These are phyloP conservation scores for Drosophila demipolita DNA, from an alignment of 2,888 invertebrate genomes.

Conservation along the genomic window DNA sequence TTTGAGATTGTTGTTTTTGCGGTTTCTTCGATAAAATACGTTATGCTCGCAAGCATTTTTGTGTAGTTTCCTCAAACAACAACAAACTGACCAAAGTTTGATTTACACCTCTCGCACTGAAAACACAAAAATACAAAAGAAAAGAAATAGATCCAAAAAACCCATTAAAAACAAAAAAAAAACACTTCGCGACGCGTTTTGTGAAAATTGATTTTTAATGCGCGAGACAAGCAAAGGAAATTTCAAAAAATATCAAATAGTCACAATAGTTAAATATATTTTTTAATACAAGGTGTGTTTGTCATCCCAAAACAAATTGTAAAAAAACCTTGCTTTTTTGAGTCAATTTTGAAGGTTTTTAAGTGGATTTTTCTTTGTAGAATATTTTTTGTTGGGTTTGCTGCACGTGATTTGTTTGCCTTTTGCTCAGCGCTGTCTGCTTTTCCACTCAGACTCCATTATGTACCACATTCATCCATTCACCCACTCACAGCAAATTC, in stretches of 20 bases:
- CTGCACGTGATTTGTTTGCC: slow-evolving; percentile 67
- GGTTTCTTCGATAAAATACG: slow-evolving; percentile 18
- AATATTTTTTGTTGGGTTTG: slow-evolving; percentile 30
- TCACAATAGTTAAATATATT: slow-evolving; percentile 19
- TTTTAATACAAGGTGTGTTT: slow-evolving; percentile 48
- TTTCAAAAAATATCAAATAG: slow-evolving; percentile 30
- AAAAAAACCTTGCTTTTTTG: slow-evolving; percentile 1
- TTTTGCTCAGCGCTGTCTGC: slow-evolving; percentile 43
- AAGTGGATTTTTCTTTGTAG: slow-evolving; percentile 14
- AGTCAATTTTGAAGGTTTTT: slow-evolving; percentile 9
- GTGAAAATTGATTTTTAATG: slow-evolving; percentile 78
- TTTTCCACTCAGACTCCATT: slow-evolving; percentile 28
- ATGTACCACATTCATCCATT: slow-evolving; percentile 13
- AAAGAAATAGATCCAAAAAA: slow-evolving; percentile 28
- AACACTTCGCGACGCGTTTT: slow-evolving; percentile 63
- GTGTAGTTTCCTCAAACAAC: slow-evolving; percentile 26
- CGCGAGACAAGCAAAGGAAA: slow-evolving; percentile 45
- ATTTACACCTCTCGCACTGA: slow-evolving; percentile 23
- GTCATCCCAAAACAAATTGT: slow-evolving; percentile 1
- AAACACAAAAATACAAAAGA: slow-evolving; percentile 21
- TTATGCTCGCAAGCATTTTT: slow-evolving; percentile 26
- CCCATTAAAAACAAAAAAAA: slow-evolving; percentile 51
- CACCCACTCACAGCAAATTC: slow-evolving; percentile 12
- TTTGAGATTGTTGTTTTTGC: slow-evolving; percentile 61
- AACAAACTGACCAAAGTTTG: slow-evolving; percentile 12